These are phyloP conservation scores for Lasiurus borealis DNA, from an alignment of 2,113 vertebrate genomes.

Conservation along the genomic window DNA sequence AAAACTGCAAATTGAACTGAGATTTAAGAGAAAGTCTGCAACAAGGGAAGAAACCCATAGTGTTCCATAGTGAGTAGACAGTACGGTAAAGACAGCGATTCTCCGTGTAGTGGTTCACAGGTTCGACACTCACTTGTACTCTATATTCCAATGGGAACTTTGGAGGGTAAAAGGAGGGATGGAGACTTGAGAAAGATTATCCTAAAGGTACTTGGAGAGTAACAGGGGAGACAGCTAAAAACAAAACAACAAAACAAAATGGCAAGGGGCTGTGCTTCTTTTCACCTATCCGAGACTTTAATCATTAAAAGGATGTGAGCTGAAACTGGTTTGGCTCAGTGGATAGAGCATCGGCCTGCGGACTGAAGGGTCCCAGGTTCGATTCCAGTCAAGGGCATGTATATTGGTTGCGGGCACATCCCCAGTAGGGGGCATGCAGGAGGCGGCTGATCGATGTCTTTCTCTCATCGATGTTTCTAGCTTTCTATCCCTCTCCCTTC, in stretches of 20 bases:
- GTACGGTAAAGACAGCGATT: background rate
- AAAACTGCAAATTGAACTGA: background rate
- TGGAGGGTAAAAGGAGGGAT: background rate
- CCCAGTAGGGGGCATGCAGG: too few relatives aligned
- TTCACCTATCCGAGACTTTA: constrained; percentile 48
- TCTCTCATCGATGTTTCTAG: too few relatives aligned
- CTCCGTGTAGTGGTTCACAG: too few relatives aligned
- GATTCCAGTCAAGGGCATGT: too few relatives aligned
- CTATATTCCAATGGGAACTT: background rate
- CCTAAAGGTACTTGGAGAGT: background rate
- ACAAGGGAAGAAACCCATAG: background rate
- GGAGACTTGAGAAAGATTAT: constrained; percentile 1
- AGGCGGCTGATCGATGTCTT: too few relatives aligned
- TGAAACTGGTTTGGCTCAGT: too few relatives aligned
- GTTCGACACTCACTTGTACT: background rate
- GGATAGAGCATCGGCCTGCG: too few relatives aligned
- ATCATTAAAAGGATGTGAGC: too few relatives aligned
- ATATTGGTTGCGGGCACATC: too few relatives aligned
- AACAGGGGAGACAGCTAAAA: background rate
- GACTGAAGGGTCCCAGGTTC: too few relatives aligned
- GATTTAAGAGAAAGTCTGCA: background rate
- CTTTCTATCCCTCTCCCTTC: too few relatives aligned
- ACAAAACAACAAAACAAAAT: constrained; percentile 39
- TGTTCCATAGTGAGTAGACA: background rate
- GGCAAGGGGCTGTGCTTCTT: background rate